Evolutionary conservation across 2,113 vertebrate genomes (phyloP), one percentile per base, ranked within the genome.

Genomic region (Elanus axillaris): DNA sequence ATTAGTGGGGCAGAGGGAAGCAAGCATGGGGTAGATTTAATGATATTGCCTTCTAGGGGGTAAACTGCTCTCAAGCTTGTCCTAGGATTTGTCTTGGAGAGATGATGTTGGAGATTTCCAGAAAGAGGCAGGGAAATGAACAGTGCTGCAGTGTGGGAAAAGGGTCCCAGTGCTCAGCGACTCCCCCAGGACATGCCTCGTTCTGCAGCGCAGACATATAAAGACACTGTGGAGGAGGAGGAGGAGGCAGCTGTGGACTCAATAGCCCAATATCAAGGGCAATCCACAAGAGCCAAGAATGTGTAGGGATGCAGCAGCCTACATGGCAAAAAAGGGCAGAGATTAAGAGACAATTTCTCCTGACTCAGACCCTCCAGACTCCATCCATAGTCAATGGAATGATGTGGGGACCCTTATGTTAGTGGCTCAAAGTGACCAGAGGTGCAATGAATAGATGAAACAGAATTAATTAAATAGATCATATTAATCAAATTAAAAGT

Each of bases 121-220:
- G 34, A 72, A 72, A 59, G 4, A 56, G 31, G 13, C 13, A 47
- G 36, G 43, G 40, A 78, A 92, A 38, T 63, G 19, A 52, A 25
- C 17, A 34, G 32, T 58, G 22, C 16, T 93, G 42, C 27, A 31
- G 22, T 6, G 12, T 36, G 55, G 52, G 26, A 26, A 84, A 69
- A 55, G 36, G 6, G 7, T 59, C 29, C 23, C 7, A 13, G 7
- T n/a, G 64, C 60, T 43, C 56, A 67, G 16, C 0, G 0, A 16
- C 26, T 26, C 29, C 64, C 16, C 16, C 0, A 1, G 36, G 25
- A 42, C 9, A 3, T 15, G n/a, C 16, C 26, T 90, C 0, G 0
- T 66, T 71, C n/a, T 52, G n/a, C 62, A 72, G 20, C 27, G 53
- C 29, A n/a, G 52, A 26, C 7, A 3, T 3, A 12, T 3, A 22